phyloP scores from a whole-genome alignment of 1,140 invertebrate genomes.

The Diachasmimorpha longicaudata region DNA sequence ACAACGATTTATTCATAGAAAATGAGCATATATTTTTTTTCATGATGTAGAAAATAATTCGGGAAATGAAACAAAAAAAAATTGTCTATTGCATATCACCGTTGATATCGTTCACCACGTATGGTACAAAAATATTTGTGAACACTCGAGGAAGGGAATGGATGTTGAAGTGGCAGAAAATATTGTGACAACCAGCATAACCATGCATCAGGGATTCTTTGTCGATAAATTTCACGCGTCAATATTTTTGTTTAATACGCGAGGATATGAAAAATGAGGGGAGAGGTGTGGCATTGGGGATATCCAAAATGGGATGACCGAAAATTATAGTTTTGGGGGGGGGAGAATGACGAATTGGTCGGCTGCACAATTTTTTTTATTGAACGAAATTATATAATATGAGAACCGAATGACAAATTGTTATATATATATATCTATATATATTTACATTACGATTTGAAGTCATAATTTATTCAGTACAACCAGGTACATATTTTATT shows the following conservation, averaged over 20 bases:
- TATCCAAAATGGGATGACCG: too few relatives aligned
- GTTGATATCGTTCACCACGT: slow-evolving; percentile 12
- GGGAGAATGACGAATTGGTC: too few relatives aligned
- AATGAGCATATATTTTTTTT: not conserved
- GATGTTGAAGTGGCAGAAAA: not conserved
- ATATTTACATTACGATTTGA: too few relatives aligned
- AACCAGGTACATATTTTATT: too few relatives aligned
- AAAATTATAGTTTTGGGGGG: too few relatives aligned
- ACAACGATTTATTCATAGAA: not conserved
- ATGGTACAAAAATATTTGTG: slow-evolving; percentile 16
- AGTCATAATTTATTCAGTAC: too few relatives aligned
- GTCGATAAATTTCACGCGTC: slow-evolving; percentile 1
- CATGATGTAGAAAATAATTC: not conserved
- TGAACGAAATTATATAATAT: too few relatives aligned
- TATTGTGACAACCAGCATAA: slow-evolving; percentile 1
- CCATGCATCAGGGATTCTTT: not conserved
- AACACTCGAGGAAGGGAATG: not conserved
- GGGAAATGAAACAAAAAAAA: not conserved
- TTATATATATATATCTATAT: too few relatives aligned
- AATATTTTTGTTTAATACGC: not conserved
- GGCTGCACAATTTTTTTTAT: too few relatives aligned
- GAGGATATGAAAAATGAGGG: not conserved
- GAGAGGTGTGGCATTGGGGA: not conserved
- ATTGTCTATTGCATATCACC: slow-evolving; percentile 12
- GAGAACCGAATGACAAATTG: too few relatives aligned